Percentiles rank a stretch among this genome's conserved stretches.
phyloP scores from a whole-genome alignment of 2,113 vertebrate genomes.

The Corythoichthys intestinalis region DNA sequence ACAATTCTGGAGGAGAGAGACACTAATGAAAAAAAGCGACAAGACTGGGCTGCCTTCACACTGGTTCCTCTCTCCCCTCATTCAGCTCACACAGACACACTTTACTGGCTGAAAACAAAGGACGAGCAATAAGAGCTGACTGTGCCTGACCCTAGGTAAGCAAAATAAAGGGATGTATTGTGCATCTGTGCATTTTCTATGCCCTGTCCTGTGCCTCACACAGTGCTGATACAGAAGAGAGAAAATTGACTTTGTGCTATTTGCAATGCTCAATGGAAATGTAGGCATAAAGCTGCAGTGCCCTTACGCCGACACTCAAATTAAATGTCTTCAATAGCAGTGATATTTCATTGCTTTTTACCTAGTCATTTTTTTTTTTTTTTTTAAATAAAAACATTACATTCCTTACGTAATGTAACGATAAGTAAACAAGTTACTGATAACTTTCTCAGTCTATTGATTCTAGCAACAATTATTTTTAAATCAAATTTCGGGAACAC shows the following conservation, averaged over 20 bases:
- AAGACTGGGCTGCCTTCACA: conserved; percentile 24
- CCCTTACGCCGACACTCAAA: conserved; percentile 27
- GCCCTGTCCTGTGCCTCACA: conserved; percentile 26
- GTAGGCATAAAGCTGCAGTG: conserved; percentile 68
- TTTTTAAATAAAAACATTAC: not conserved
- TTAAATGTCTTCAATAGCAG: conserved; percentile 22
- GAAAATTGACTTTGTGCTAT: conserved; percentile 64
- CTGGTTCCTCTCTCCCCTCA: conserved; percentile 29
- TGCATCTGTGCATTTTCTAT: conserved; percentile 40
- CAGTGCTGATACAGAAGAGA: conserved; percentile 55
- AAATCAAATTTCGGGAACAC: not conserved
- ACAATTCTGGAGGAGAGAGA: conserved; percentile 60
- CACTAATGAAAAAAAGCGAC: conserved; percentile 53
- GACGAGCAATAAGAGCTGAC: conserved; percentile 34
- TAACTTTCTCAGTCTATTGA: conserved; percentile 40
- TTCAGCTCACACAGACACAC: conserved; percentile 39
- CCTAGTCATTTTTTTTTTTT: not conserved
- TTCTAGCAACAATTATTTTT: not conserved
- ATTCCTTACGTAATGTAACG: not conserved
- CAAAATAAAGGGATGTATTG: conserved; percentile 27
- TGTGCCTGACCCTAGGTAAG: conserved; percentile 41
- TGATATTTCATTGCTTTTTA: conserved; percentile 1
- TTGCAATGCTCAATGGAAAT: conserved; percentile 54
- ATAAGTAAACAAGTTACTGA: not conserved
- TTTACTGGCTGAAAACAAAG: conserved; percentile 64